Base-by-base conservation (phyloP, 2,888 invertebrate genomes). In the Apantesis nais region DNA sequence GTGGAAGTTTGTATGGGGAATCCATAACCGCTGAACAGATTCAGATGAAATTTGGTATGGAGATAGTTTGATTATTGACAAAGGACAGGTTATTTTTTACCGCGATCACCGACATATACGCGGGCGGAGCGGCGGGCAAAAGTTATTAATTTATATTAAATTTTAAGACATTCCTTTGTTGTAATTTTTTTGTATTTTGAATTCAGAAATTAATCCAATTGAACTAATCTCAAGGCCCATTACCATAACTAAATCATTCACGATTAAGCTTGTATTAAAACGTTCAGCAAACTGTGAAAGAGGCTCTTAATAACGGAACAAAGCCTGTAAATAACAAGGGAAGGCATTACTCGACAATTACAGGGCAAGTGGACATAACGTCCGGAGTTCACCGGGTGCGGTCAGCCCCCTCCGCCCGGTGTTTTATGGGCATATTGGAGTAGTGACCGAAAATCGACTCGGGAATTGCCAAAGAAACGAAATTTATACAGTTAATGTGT, bases 301-400 rank as follows among this genome's bases (percentile, higher is more conserved):
- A 62, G 58, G 2, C 66, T 66, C 41, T 67, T 63, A 67, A 62
- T 71, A 70, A 62, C 62, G 52, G 58, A 34, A 25, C 25, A 62
- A 25, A 5, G 44, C 19, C 29, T 58, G 55, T 71, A 71, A 71
- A 71, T 63, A 66, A 71, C 66, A 11, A 0, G 34, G 25, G 19
- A 37, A 55, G 60, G 22, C 67, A 65, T 67, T 67, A 67, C 48
- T n/a, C 52, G 61, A 67, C 67, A 64, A 65, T 71, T 71, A 71
- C 61, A 65, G 71, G 34, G 39, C 64, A 25, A 67, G 67, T 65
- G 71, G 71, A 67, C 71, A 61, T 71, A 65, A 71, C 65, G 71
- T 52, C 37, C 65, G 7, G 58, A 68, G 71, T 65, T 67, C n/a
- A 29, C 31, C 5, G 65, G 16, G 16, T 41, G 62, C 66, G 62